Conservation (phyloP, 2,113 vertebrate species). For the Alethe diademata region DNA sequence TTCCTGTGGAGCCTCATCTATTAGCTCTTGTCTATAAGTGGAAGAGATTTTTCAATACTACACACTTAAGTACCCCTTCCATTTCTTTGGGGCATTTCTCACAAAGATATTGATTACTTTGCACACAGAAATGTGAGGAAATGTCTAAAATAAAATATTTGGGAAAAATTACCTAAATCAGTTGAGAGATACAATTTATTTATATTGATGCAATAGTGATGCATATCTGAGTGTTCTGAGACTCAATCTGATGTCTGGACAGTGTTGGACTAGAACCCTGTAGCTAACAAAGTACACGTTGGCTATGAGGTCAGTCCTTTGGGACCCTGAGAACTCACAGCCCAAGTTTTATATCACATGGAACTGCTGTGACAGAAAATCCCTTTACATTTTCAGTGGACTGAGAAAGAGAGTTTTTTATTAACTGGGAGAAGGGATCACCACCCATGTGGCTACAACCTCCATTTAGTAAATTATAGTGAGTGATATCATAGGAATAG, state of each 20-base stretch:
- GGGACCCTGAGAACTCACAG: neutral
- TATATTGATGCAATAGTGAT: neutral
- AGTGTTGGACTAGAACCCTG: neutral
- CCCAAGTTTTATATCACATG: neutral
- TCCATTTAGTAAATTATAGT: neutral
- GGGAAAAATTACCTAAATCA: neutral
- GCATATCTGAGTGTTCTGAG: neutral
- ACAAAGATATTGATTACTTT: neutral
- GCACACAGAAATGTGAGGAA: neutral
- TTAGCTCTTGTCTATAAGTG: neutral
- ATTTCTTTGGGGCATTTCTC: neutral
- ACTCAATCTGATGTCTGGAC: neutral
- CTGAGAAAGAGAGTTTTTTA: neutral
- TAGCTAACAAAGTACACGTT: neutral
- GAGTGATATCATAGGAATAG: neutral
- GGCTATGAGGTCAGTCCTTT: neutral
- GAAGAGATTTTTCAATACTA: neutral
- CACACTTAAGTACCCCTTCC: neutral
- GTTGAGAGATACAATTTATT: neutral
- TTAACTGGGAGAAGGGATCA: neutral
- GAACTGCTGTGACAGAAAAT: neutral
- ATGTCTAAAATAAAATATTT: neutral
- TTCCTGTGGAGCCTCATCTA: neutral
- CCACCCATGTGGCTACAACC: neutral
- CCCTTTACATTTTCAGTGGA: neutral